Percentiles rank a stretch among this genome's conserved stretches.
These are phyloP conservation scores for Porites cylindrica DNA, from an alignment of 92 coral and sea anemone species.

Conservation along the genomic window DNA sequence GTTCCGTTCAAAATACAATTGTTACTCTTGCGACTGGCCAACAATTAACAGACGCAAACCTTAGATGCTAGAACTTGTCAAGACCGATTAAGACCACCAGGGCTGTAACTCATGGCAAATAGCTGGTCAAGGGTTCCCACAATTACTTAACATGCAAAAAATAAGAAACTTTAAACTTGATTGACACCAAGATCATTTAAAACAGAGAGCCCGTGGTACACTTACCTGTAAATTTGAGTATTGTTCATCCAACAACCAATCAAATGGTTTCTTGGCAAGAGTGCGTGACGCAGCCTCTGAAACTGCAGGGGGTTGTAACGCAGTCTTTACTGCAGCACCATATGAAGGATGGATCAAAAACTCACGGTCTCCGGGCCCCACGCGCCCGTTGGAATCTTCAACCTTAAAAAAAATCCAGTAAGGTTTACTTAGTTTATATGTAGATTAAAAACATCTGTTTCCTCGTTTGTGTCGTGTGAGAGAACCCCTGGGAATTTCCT, in stretches of 20 bases:
- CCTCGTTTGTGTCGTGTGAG: too few species aligned
- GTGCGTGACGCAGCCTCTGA: slow-evolving; percentile 78
- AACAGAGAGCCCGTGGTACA: not conserved
- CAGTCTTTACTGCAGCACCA: slow-evolving; percentile 93
- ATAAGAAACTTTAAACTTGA: too few species aligned
- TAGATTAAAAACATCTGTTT: not conserved
- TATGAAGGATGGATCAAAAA: slow-evolving; percentile 92
- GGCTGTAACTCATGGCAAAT: too few species aligned
- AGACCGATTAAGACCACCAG: too few species aligned
- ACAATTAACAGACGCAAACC: too few species aligned
- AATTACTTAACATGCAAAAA: too few species aligned
- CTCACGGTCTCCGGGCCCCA: slow-evolving; percentile 97
- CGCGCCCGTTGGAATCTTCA: slow-evolving; percentile 93
- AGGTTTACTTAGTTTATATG: not conserved
- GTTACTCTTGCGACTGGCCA: too few species aligned
- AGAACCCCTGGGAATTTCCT: too few species aligned
- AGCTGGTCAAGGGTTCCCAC: too few species aligned
- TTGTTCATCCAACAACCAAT: slow-evolving; percentile 98
- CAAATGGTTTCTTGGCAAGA: slow-evolving; percentile 93
- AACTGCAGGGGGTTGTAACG: slow-evolving; percentile 79
- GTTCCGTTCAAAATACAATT: too few species aligned
- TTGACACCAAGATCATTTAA: too few species aligned
- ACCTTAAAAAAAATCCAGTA: slow-evolving; percentile 60
- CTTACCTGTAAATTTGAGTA: slow-evolving; percentile 88
- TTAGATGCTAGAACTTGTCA: too few species aligned